A percentile compares a stretch with the other conserved stretches of the same genome.
Evolutionary conservation across 2,113 vertebrate species (phyloP).

Genomic region (Mesocricetus auratus): DNA sequence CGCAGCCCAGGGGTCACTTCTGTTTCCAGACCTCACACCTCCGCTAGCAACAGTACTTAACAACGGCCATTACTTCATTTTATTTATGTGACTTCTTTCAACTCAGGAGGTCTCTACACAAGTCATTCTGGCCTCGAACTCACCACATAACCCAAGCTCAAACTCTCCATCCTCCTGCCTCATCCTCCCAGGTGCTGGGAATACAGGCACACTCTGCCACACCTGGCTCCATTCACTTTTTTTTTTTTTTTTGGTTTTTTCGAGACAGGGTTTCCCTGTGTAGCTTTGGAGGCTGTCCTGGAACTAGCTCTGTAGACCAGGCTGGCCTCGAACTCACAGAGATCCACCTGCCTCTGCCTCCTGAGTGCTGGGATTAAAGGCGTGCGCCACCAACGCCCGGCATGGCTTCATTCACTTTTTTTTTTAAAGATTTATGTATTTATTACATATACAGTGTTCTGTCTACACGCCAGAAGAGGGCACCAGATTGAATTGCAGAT

Average conservation of each 20-base stretch:
- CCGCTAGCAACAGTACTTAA: fast-evolving
- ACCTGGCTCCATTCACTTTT: background rate
- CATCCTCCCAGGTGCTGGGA: background rate
- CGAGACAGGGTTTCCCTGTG: no score
- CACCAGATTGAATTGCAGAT: no score
- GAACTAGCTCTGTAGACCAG: no score
- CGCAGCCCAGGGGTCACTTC: fast-evolving
- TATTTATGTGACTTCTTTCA: background rate
- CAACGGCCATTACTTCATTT: background rate
- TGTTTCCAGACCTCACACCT: background rate
- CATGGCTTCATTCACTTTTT: background rate
- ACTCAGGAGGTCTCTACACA: background rate
- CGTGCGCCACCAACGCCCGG: no score
- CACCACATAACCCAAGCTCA: background rate
- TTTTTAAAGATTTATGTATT: no score
- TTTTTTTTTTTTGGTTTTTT: no score
- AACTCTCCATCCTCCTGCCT: background rate
- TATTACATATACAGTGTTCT: no score
- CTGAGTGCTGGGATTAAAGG: no score
- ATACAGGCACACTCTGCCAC: fast-evolving
- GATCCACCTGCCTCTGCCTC: no score
- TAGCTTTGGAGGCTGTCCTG: no score
- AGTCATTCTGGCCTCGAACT: background rate
- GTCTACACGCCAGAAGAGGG: no score
- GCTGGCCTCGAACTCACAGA: no score